Conservation (phyloP, 2,888 invertebrate species). For the Ecliptopera silaceata region DNA sequence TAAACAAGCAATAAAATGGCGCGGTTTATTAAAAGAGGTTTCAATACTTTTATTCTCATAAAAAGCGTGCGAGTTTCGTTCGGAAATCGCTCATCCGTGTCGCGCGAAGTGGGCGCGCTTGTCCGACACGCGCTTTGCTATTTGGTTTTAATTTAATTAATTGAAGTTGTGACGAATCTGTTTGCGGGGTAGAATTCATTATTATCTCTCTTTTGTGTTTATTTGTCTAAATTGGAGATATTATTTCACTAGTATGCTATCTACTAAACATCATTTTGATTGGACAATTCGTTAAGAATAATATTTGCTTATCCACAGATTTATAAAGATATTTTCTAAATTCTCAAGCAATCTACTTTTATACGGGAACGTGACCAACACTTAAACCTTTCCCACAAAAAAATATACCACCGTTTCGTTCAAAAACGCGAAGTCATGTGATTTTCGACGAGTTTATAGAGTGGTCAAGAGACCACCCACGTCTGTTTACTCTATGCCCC, state of each 20-base stretch:
- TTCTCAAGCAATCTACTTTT: slow-evolving; percentile 1
- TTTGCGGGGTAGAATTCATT: slow-evolving; percentile 37
- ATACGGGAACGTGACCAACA: slow-evolving; percentile 35
- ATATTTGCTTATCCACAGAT: neutral
- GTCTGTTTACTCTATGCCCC: slow-evolving; percentile 60
- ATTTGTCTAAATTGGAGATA: slow-evolving; percentile 27
- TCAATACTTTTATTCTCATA: slow-evolving; percentile 5
- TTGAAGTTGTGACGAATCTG: slow-evolving; percentile 56
- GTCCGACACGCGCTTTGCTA: slow-evolving; percentile 69
- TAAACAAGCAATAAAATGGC: slow-evolving; percentile 41
- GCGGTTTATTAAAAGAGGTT: slow-evolving; percentile 4
- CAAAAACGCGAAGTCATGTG: slow-evolving; percentile 60
- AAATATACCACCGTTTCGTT: slow-evolving; percentile 31
- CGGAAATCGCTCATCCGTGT: slow-evolving; percentile 61
- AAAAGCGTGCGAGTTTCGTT: slow-evolving; percentile 53
- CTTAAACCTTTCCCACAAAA: slow-evolving; percentile 28
- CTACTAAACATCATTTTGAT: neutral
- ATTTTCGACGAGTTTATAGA: slow-evolving; percentile 45
- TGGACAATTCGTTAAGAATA: neutral
- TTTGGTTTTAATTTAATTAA: slow-evolving; percentile 75
- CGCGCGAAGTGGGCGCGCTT: slow-evolving; percentile 62
- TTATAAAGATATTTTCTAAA: neutral
- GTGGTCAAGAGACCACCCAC: slow-evolving; percentile 66
- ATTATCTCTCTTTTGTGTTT: slow-evolving; percentile 36
- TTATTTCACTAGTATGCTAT: slow-evolving; percentile 5